Base-by-base conservation (phyloP, 2,797 vertebrate species). In the Poeciliopsis infans region DNA sequence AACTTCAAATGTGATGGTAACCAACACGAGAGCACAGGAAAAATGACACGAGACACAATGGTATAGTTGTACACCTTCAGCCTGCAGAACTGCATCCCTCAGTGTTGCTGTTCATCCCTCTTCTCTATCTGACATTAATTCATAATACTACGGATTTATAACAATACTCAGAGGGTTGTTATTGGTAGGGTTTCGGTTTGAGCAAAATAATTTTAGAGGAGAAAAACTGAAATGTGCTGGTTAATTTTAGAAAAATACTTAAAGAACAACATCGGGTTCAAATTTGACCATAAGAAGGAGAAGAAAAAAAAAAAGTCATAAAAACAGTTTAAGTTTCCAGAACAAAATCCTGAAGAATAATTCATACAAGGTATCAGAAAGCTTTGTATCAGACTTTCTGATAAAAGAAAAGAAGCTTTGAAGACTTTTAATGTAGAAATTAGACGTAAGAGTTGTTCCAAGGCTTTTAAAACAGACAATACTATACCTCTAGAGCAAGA, bases 401-500 rank as follows among this genome's bases (percentile, higher is more conserved):
- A 12, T 12, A 57, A 25, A 57, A 59, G 2, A 31, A 13, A 31
- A 31, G 2, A 59, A 59, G 2, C 0, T 18, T 18, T 66, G 7
- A 18, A 36, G 0, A 3, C 4, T 61, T 33, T 61, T 16, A 61
- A 61, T 33, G 4, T 61, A 61, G 2, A 45, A 31, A 31, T 31
- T 7, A 7, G 7, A 41, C 6, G 6, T 31, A 15, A 59, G 28
- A 59, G 12, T 28, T 31, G n/a, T 15, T 8, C n/a, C n/a, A 31
- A 31, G 57, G 57, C 7, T 5, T 61, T 61, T 15, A 13, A 61
- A 33, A 16, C 59, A 18, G 28, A 61, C 5, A 33, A 18, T 33
- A 81, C 75, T 76, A 23, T 97, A 99, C 98, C 97, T 99, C 98
- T 79, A 99, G 92, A 72, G 98, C 97, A 81, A 99, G 95, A 1